Base-by-base conservation (phyloP, 64 coral and sea anemone species). In the Stylophora pistillata region DNA sequence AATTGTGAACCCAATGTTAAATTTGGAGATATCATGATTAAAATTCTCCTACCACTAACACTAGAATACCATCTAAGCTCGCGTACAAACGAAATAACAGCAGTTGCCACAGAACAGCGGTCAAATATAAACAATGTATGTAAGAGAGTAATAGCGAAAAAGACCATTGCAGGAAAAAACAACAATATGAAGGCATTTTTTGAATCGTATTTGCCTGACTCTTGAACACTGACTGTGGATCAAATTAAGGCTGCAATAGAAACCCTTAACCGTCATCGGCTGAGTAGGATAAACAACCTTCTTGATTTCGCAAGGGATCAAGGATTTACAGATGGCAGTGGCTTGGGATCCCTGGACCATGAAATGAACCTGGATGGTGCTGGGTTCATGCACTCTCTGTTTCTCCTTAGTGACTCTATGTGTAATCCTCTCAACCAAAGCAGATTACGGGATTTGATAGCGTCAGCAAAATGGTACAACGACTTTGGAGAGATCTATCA, bases 401-500 rank as follows among this genome's bases (percentile, higher is more conserved):
- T 95, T 34, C 66, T 95, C 54, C 69, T 94, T 73, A 82, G 89
- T 76, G 91, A 81, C 2, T 79, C 78, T 17, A 16, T 87, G 3
- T 68, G 56, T 4, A 15, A n/a, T n/a, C n/a, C n/a, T n/a, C n/a
- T n/a, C n/a, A n/a, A n/a, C n/a, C n/a, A 72, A 23, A 63, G 57
- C 10, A 89, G 30, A 56, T 59, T 94, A 70, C 4, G 23, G 41
- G 74, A 74, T 37, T 13, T 90, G 4, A 86, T 94, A n/a, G 63
- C 81, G 5, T 87, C 88, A 68, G 72, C 86, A 18, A 94, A 94
- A 82, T 94, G 93, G 93, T 94, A 87, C 74, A 83, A 63, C 60
- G 94, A 96, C 59, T 96, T 96, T 69, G 72, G 76, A 62, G 94
- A 96, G 28, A 58, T 96, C 71, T 96, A 96, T 78, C 94, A 96